Evolutionary conservation across 2,797 vertebrate genomes (phyloP).

Genomic region (Pangasius larnaudii): DNA sequence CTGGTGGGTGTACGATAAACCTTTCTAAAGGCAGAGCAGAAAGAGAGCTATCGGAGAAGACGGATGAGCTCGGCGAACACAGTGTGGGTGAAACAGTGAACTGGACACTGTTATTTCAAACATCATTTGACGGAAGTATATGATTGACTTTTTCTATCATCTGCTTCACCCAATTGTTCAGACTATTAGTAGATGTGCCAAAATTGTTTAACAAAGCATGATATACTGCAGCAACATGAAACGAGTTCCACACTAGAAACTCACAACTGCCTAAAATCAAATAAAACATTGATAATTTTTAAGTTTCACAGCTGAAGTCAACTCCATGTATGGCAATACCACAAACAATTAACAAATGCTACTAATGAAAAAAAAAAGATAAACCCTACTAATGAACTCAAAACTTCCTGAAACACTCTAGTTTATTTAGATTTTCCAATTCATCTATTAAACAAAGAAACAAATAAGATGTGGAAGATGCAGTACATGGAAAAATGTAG

Average conservation of each 20-base stretch:
- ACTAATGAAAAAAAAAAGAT: background rate
- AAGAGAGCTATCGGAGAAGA: slow-evolving; percentile 37
- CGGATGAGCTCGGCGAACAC: background rate
- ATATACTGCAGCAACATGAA: background rate
- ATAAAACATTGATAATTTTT: background rate
- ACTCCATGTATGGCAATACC: background rate
- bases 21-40: slow-evolving; percentile 38
- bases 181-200: background rate
- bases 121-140: slow-evolving; percentile 13
- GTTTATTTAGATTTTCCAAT: background rate
- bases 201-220: background rate
- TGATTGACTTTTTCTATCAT: background rate
- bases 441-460: background rate
- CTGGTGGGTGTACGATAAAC: slow-evolving; percentile 34
- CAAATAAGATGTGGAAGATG: background rate
- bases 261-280: background rate
- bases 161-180: background rate
- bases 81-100: slow-evolving; percentile 19
- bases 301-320: background rate
- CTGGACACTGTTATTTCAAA: background rate
- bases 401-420: background rate
- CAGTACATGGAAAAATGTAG: background rate
- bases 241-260: background rate
- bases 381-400: background rate
- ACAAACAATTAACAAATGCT: background rate